These are phyloP conservation scores for Pteronura brasiliensis DNA, from an alignment of 2,113 vertebrate genomes.

Conservation along the genomic window DNA sequence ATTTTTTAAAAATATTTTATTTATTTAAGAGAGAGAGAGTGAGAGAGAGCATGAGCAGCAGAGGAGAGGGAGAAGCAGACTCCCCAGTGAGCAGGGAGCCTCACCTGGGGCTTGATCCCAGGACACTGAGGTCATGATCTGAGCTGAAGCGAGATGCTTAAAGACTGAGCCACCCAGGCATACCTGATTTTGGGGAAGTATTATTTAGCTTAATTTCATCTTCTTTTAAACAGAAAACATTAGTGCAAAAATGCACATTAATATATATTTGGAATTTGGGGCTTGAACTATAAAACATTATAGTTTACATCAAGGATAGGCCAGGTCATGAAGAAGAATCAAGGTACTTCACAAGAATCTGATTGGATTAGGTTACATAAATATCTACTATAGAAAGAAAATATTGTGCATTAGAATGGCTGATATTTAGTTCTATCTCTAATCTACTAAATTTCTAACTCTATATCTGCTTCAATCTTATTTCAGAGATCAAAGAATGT, in stretches of 20 bases:
- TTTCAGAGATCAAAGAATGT: not conserved
- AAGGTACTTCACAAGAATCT: not conserved
- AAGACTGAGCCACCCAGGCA: not conserved
- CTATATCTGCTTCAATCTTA: not conserved
- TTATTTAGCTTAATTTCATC: constrained; percentile 23
- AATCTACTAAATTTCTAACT: not conserved
- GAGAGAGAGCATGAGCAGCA: no score
- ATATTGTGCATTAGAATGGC: not conserved
- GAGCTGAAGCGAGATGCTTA: not conserved
- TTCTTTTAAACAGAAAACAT: not conserved
- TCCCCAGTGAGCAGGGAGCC: no score
- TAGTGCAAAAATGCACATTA: not conserved
- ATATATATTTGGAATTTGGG: not conserved
- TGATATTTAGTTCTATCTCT: not conserved
- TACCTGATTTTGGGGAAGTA: not conserved
- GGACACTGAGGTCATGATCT: not conserved
- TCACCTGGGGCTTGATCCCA: no score
- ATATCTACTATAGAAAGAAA: not conserved
- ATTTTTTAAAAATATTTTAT: not conserved
- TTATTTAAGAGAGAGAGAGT: no score
- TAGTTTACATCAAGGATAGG: not conserved
- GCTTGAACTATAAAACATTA: not conserved
- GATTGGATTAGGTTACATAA: not conserved
- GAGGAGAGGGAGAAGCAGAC: no score
- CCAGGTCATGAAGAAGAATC: not conserved